Base-by-base conservation (phyloP, 2,888 invertebrate species). In the Cyrtodaria siliqua region DNA sequence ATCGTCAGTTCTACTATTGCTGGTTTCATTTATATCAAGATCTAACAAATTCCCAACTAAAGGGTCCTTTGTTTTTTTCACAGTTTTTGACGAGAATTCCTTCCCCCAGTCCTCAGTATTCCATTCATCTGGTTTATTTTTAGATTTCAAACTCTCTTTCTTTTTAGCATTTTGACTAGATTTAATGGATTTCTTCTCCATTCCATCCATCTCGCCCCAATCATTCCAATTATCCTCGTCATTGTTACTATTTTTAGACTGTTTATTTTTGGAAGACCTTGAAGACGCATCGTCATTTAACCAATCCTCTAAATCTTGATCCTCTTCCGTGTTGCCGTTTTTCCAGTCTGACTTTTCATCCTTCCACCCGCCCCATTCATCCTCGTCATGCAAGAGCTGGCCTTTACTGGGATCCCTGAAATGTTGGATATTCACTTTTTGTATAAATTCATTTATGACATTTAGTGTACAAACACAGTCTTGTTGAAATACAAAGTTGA, bases 21-120 rank as follows among this genome's bases (percentile, higher is more conserved):
- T 55, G 12, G 70, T 59, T 27, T 82, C 85, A 49, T 86, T 87
- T n/a, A 79, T 83, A 56, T 88, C 88, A 44, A 92, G 79, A 76
- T 90, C 90, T 27, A 92, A 63, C 49, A 92, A 79, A 80, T 90
- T 91, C 14, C 88, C 90, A 23, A 90, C 89, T 42, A 87, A 83
- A 18, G 90, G 90, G 60, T 91, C 86, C 47, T 85, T 87, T 70
- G 83, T 83, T 69, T 87, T 87, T 56, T 84, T 82, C 26, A 78
- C 56, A 24, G 83, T 84, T 55, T 82, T 77, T 53, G 80, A 66
- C 26, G 83, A 83, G 42, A 77, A 78, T 16, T 81, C 84, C 40
- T 73, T 79, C 27, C 84, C 86, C 89, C 89, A 90, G 50, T 87
- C 85, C 8, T 75, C 88, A 55, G 87, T 85, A 47, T 86, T 83